These are phyloP conservation scores for Spea bombifrons DNA, from an alignment of 2,113 vertebrate species.

Conservation along the genomic window DNA sequence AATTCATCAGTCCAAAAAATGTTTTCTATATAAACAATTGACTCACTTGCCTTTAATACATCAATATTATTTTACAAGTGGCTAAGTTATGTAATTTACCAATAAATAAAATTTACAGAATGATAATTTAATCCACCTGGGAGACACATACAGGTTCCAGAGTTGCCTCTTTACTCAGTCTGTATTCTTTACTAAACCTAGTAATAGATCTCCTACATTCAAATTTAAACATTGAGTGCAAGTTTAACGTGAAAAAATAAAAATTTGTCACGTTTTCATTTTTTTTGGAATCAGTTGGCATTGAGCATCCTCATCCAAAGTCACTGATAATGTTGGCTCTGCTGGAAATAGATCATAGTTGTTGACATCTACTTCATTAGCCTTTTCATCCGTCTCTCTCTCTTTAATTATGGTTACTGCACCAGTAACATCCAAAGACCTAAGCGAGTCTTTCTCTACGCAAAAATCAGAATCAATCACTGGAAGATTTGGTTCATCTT, in stretches of 20 bases:
- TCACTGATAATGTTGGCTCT: slow-evolving; percentile 42
- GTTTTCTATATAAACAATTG: neutral
- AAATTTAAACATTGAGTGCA: too few relatives aligned
- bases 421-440: slow-evolving; percentile 46
- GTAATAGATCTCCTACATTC: neutral
- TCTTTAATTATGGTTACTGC: slow-evolving; percentile 40
- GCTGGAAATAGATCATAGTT: slow-evolving; percentile 55
- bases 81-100: slow-evolving; percentile 4
- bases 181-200: slow-evolving; percentile 14
- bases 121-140: slow-evolving; percentile 15
- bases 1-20: neutral
- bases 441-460: too few relatives aligned
- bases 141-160: neutral
- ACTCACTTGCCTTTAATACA: neutral
- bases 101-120: slow-evolving; percentile 22
- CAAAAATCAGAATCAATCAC: too few relatives aligned
- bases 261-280: neutral
- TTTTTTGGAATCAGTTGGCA: neutral
- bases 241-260: too few relatives aligned
- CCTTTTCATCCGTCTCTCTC: slow-evolving; percentile 40
- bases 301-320: slow-evolving; percentile 41
- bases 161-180: slow-evolving; percentile 13
- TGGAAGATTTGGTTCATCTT: too few relatives aligned
- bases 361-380: slow-evolving; percentile 50
- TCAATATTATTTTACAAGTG: neutral